These are phyloP conservation scores for Salvelinus alpinus DNA, from an alignment of 2,113 vertebrate species.

Conservation along the genomic window DNA sequence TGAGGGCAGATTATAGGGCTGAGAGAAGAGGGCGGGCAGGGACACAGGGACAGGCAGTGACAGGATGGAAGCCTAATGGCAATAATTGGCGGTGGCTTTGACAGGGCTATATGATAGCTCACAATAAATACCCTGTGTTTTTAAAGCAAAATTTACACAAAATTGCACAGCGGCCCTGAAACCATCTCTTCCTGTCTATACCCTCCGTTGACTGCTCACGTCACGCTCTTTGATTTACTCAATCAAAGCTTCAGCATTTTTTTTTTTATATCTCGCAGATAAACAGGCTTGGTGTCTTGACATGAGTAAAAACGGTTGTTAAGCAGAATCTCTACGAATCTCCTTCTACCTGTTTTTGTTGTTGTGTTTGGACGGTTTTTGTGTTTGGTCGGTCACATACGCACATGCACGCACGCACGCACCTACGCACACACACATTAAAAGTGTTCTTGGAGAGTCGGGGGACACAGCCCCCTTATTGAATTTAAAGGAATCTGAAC, in stretches of 20 bases:
- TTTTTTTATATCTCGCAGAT: background rate
- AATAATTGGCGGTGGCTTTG: slow-evolving; percentile 98
- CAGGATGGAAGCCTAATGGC: slow-evolving; percentile 99
- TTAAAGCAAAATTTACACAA: slow-evolving; percentile 99
- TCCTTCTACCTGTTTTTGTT: background rate
- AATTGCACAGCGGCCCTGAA: slow-evolving; percentile 92
- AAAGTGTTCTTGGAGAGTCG: background rate
- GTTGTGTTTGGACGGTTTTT: too few relatives aligned
- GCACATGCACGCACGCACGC: too few relatives aligned
- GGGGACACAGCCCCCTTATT: background rate
- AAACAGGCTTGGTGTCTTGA: slow-evolving; percentile 34
- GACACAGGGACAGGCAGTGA: slow-evolving; percentile 88
- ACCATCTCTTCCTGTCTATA: slow-evolving; percentile 76
- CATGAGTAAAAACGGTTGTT: slow-evolving; percentile 52
- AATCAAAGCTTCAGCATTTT: slow-evolving; percentile 43
- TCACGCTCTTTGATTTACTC: slow-evolving; percentile 56
- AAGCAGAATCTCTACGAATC: slow-evolving; percentile 39
- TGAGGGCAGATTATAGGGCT: slow-evolving; percentile 99
- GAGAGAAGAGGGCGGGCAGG: slow-evolving; percentile 82
- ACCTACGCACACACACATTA: background rate
- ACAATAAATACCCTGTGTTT: slow-evolving; percentile 87
- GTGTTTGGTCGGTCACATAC: too few relatives aligned
- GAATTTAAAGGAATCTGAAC: background rate
- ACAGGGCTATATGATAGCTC: slow-evolving; percentile 98
- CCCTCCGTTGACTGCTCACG: slow-evolving; percentile 31